Percentiles rank a stretch among this genome's conserved stretches.
These are phyloP conservation scores for Heterohyrax brucei DNA, from an alignment of 2,797 vertebrate genomes.

Conservation along the genomic window DNA sequence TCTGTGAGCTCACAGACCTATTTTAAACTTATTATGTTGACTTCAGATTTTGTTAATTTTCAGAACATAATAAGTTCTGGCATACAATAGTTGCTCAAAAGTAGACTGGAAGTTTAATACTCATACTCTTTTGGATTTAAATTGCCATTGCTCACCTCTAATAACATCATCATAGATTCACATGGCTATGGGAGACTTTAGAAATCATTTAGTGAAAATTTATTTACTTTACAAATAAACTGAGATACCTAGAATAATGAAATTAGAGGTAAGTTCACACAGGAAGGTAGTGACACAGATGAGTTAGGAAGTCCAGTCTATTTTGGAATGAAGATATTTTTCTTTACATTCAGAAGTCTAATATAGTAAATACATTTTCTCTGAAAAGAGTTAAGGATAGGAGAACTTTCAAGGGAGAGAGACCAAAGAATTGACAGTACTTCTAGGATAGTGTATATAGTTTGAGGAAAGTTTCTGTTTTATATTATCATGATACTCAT, in stretches of 20 bases:
- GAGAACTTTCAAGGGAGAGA: not conserved
- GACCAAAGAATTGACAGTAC: not conserved
- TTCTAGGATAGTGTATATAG: not conserved
- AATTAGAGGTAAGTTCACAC: not conserved
- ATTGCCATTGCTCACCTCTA: not conserved
- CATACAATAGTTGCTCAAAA: not conserved
- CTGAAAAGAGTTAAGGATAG: not conserved
- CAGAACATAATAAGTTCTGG: not conserved
- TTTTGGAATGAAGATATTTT: not conserved
- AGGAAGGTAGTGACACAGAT: not conserved
- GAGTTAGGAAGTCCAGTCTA: not conserved
- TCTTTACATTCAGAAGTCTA: not conserved
- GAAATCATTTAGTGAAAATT: not conserved
- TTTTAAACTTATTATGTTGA: not conserved
- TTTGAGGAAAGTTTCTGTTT: not conserved
- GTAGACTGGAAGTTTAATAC: not conserved
- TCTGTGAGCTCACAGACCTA: not conserved
- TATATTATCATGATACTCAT: not conserved
- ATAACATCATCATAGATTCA: not conserved
- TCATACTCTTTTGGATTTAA: not conserved
- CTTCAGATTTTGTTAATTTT: not conserved
- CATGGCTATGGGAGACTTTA: not conserved
- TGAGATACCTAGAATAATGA: not conserved
- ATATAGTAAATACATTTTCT: not conserved
- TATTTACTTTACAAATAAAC: not conserved